Base-by-base conservation (phyloP, 2,888 invertebrate species). In the Colostygia pectinataria region DNA sequence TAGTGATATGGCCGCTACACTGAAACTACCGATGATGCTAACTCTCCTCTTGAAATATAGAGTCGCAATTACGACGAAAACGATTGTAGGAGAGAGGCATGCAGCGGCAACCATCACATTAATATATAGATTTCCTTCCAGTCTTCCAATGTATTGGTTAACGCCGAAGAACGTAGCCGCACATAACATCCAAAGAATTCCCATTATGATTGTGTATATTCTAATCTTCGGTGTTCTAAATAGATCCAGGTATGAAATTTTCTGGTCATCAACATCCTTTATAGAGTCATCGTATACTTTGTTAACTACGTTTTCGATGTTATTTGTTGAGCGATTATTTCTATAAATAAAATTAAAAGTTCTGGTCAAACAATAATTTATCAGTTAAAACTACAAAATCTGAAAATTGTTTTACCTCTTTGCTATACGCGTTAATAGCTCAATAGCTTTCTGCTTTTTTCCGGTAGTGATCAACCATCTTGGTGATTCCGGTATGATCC, bases 81-180 rank as follows among this genome's bases (percentile, higher is more conserved):
- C 37, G 37, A 83, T 49, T 5, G 79, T 83, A 4, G 87, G 85
- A 1, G 68, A 53, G 0, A 81, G 73, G 24, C 71, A 72, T 1
- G 68, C 60, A 4, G 83, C 96, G 8, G 95, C 94, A 3, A 96
- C 77, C 39, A 95, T 93, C 29, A 97, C 95, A 71, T 96, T 97
- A 1, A 95, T 55, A 71, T 96, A 97, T 40, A 96, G 92, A 67
- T 96, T 91, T 2, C 96, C 96, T 42, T 93, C 93, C 9, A 95
- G 83, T 52, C 94, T 92, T 0, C 95, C 94, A 38, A 95, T 93
- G 71, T 94, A 96, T 69, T 96, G 95, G 13, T 95, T 94, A 27
- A 97, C 90, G 0, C 97, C 97, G 65, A 95, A 98, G 77, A 95
- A 95, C 37, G 95, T 94, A 74, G 96, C 91, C 3, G 96, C 94